Evolutionary conservation across 2,113 vertebrate species (phyloP), one percentile per base, ranked within the genome.

Genomic region (Alethe castanea): DNA sequence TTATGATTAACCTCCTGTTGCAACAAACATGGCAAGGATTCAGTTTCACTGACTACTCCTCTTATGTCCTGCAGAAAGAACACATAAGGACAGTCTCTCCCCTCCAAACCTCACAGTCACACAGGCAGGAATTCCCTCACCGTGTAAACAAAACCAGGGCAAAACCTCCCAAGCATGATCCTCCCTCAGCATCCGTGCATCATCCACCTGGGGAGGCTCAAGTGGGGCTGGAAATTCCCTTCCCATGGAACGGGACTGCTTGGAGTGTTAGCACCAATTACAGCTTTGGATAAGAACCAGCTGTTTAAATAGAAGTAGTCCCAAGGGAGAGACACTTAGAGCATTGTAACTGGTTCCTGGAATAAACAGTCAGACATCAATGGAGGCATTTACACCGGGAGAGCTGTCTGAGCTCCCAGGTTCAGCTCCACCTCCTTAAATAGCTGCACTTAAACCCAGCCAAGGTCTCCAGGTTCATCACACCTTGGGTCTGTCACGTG

Each of bases 1-100:
- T 93, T 83, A 86, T 86, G 82, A 95, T 94, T 93, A 95, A 96
- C 82, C 92, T 96, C 88, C 88, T 81, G 85, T 64, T 88, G 90
- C 90, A 95, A 92, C 64, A 66, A 96, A 64, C 64, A n/a, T 64
- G 92, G 93, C 94, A 94, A 88, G 79, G 90, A 44, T 82, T 96
- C 95, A 81, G 71, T 94, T 96, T 94, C 90, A 52, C 88, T 29
- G 72, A 67, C 91, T 92, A 26, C 87, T 94, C 33, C 84, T 88
- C 82, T 96, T 90, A 70, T 12, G 0, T 64, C 59, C 12, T 26
- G 50, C 59, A 40, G 48, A 54, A 52, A 31, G 66, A 91, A 87
- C 15, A 93, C 4, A 1, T 4, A 5, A 50, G 76, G 71, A 81
- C 62, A 52, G 86, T 35, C 31, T 19, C 42, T 53, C 45, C 4